phyloP scores from a whole-genome alignment of 2,888 invertebrate genomes.

The Chrysolina americana region DNA sequence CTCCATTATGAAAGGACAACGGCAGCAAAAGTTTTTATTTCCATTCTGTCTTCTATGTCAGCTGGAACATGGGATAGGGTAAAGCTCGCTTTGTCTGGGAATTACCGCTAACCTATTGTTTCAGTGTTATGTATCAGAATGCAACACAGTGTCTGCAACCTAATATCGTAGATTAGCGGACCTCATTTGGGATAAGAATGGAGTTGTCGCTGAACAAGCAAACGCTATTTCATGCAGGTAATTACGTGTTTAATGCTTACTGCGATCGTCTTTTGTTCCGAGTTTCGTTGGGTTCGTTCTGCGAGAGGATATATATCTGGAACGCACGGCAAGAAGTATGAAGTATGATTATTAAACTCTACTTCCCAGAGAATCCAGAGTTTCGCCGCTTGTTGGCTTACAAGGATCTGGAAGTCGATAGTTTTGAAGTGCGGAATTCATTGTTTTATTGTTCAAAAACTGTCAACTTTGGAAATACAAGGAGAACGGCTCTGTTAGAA shows the following conservation, averaged over 20 bases:
- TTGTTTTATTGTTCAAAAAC: too few species aligned
- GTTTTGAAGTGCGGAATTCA: too few species aligned
- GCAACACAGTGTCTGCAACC: slow-evolving; percentile 38
- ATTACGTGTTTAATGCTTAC: slow-evolving; percentile 13
- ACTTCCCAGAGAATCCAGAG: too few species aligned
- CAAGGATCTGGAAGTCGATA: too few species aligned
- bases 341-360: not conserved
- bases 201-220: slow-evolving; percentile 20
- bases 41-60: slow-evolving; percentile 5
- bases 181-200: slow-evolving; percentile 32
- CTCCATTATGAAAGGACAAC: slow-evolving; percentile 23
- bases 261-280: slow-evolving; percentile 19
- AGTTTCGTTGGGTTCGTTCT: slow-evolving; percentile 3
- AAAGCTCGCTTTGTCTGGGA: slow-evolving; percentile 42
- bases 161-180: slow-evolving; percentile 43
- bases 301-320: not conserved
- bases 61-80: slow-evolving; percentile 32
- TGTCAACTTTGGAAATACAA: too few species aligned
- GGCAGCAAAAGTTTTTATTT: slow-evolving; percentile 15
- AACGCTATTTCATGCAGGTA: slow-evolving; percentile 23
- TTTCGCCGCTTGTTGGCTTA: too few species aligned
- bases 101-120: slow-evolving; percentile 46
- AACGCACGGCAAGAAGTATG: not conserved
- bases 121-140: slow-evolving; percentile 40
- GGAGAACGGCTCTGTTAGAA: too few species aligned